Base-by-base conservation (phyloP, 2,888 invertebrate species). In the Callyntrura guangdongensis region DNA sequence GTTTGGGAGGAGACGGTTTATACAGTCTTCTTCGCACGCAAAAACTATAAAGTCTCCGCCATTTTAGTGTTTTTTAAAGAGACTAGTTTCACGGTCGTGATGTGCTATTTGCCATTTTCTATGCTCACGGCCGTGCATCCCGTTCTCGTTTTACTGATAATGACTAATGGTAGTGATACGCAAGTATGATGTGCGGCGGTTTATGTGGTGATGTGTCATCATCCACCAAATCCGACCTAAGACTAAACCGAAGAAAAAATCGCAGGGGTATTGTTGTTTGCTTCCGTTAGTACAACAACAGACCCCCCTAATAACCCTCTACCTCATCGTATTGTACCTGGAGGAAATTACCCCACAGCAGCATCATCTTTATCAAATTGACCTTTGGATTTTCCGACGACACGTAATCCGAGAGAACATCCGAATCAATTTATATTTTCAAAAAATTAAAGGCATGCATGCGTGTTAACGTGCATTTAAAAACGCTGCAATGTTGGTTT, bases 401-500 rank as follows among this genome's bases (percentile, higher is more conserved):
- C 81, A 88, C 88, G 88, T 88, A 88, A 72, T 74, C 72, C 36
- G 79, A 86, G 74, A 45, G 27, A 79, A 79, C 56, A 79, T 79
- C 77, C 56, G 11, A 79, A 25, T 56, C 9, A 74, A 74, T 74
- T 45, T 69, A 9, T 36, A 69, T 17, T 1, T n/a, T n/a, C n/a
- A n/a, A n/a, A n/a, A n/a, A n/a, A n/a, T n/a, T 0, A 9, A n/a
- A n/a, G 4, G 6, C 22, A 53, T 14, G 22, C 25, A 77, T 77
- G 77, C 77, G 49, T 77, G 77, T 22, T 4, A 53, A 53, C 8
- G 25, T 64, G 22, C 1, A 17, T 17, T 64, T 56, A n/a, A 56
- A 56, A 56, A 14, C 5, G 56, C 5, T 17, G 0, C n/a, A 17
- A 17, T n/a, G 61, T 17, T 61, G 5, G 20, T 61, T 6, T 61